Conservation (phyloP, 2,888 invertebrate species). For the Trilocha varians region DNA sequence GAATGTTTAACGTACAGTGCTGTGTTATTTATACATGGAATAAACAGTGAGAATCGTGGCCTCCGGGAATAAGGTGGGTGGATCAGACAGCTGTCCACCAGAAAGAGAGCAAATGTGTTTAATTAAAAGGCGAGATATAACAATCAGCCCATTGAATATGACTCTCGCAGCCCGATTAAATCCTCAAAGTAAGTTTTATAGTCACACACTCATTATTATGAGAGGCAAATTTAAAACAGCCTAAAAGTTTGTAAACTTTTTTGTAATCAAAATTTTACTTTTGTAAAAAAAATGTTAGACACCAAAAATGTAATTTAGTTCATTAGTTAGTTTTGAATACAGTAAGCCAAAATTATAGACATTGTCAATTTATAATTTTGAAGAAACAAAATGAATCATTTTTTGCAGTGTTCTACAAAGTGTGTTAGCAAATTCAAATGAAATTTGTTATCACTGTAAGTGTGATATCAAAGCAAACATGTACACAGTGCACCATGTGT, state of each 20-base stretch:
- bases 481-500: not conserved
- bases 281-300: too few species aligned
- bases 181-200: slow-evolving; percentile 49
- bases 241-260: too few species aligned
- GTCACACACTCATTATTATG: too few species aligned
- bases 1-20: slow-evolving; percentile 26
- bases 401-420: not conserved
- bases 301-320: too few species aligned
- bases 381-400: not conserved
- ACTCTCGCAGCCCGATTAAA: slow-evolving; percentile 55
- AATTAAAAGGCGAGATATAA: slow-evolving; percentile 37
- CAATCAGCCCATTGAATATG: slow-evolving; percentile 45
- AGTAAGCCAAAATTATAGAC: not conserved
- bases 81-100: slow-evolving; percentile 28
- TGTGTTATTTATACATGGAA: slow-evolving; percentile 4
- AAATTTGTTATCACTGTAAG: not conserved
- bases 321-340: too few species aligned
- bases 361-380: not conserved
- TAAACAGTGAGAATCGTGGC: slow-evolving; percentile 36
- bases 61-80: slow-evolving; percentile 33
- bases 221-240: too few species aligned
- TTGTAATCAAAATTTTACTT: too few species aligned
- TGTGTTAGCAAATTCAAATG: not conserved
- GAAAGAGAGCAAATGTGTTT: slow-evolving; percentile 46
- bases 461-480: not conserved